phyloP scores from a whole-genome alignment of 2,113 vertebrate species.

The Lamprologus ornatipinnis region DNA sequence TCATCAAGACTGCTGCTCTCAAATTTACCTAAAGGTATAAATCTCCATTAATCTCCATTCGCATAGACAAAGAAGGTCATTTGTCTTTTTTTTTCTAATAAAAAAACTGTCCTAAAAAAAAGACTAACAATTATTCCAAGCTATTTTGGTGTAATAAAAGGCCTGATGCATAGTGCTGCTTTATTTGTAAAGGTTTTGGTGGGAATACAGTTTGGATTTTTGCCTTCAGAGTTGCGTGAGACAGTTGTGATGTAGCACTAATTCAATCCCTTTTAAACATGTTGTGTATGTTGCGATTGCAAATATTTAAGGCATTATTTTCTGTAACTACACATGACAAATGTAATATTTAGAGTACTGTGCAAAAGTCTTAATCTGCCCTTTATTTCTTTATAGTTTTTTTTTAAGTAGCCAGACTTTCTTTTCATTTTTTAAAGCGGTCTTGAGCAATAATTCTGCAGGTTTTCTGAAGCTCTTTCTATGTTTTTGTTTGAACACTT shows the following conservation, averaged over 20 bases:
- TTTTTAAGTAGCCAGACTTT: background rate
- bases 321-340: background rate
- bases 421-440: background rate
- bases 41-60: constrained; percentile 20
- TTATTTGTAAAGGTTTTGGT: background rate
- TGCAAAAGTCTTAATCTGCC: background rate
- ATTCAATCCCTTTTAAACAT: background rate
- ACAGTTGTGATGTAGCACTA: background rate
- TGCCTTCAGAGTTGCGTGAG: background rate
- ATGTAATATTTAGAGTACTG: background rate
- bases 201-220: background rate
- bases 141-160: background rate
- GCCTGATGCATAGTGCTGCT: background rate
- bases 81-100: constrained; percentile 36
- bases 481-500: background rate
- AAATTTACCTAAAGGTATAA: constrained; percentile 11
- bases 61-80: background rate
- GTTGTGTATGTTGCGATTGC: background rate
- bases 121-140: background rate
- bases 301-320: background rate
- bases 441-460: background rate
- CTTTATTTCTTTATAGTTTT: background rate
- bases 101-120: background rate
- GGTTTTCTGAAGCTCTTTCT: background rate
- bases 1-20: background rate